Percentiles rank a stretch among this genome's conserved stretches.
phyloP scores from a whole-genome alignment of 2,113 vertebrate genomes.

The Myocastor coypus region DNA sequence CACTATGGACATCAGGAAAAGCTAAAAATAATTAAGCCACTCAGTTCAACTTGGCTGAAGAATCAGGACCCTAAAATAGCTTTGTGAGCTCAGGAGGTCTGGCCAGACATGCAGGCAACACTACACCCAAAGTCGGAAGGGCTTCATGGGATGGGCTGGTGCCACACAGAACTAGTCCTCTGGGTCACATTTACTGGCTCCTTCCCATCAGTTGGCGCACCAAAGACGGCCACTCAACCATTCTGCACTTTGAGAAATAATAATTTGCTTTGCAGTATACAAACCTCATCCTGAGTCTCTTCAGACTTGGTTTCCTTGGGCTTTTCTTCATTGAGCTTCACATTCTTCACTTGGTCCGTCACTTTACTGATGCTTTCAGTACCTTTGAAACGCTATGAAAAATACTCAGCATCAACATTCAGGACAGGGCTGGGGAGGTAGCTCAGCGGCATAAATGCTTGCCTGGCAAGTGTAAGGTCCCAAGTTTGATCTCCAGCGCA shows the following conservation, averaged over 20 bases:
- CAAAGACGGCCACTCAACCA: not conserved
- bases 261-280: too few species aligned
- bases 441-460: too few species aligned
- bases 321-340: constrained; percentile 91
- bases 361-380: constrained; percentile 90
- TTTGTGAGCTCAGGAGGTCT: constrained; percentile 19
- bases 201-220: not conserved
- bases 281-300: constrained; percentile 92
- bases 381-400: constrained; percentile 93
- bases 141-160: not conserved
- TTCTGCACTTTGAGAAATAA: not conserved
- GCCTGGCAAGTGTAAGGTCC: too few species aligned
- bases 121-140: constrained; percentile 35
- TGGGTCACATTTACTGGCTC: not conserved
- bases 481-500: too few species aligned
- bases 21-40: constrained; percentile 74
- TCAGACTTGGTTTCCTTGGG: constrained; percentile 90
- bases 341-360: constrained; percentile 90
- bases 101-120: not conserved
- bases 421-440: not conserved
- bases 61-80: constrained; percentile 69
- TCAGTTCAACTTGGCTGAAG: constrained; percentile 52
- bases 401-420: not conserved
- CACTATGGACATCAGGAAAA: constrained; percentile 50
- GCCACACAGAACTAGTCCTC: not conserved